A percentile compares a stretch with the other conserved stretches of the same genome.
Evolutionary conservation across 2,797 vertebrate species (phyloP).

Genomic region (Tapirus indicus): DNA sequence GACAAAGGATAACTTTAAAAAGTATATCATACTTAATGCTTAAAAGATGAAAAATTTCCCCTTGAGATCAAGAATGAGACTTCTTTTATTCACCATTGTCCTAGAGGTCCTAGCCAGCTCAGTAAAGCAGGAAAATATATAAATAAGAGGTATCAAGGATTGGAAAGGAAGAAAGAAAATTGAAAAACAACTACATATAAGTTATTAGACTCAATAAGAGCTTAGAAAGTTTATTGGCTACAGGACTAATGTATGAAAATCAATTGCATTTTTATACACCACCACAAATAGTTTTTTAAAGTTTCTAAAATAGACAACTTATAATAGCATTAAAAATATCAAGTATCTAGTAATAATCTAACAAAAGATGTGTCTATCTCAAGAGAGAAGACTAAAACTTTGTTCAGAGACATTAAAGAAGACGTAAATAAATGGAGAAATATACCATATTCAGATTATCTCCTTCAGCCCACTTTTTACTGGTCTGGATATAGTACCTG

Average conservation of each 20-base stretch:
- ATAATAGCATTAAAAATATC: neutral
- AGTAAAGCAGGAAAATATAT: neutral
- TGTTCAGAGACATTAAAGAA: constrained; percentile 38
- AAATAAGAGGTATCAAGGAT: constrained; percentile 35
- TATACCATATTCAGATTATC: neutral
- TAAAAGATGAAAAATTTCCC: constrained; percentile 28
- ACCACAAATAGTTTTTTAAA: neutral
- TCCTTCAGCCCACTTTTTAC: neutral
- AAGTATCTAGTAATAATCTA: neutral
- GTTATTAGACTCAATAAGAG: constrained; percentile 14
- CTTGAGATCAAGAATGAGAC: neutral
- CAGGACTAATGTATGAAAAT: neutral
- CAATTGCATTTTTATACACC: neutral
- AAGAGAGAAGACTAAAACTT: constrained; percentile 8
- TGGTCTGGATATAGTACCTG: neutral
- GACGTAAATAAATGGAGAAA: neutral
- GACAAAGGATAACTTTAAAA: neutral
- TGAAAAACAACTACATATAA: neutral
- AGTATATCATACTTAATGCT: neutral
- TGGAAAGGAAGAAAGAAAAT: constrained; percentile 1
- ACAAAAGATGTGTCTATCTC: neutral
- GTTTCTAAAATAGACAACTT: neutral
- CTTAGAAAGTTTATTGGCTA: neutral
- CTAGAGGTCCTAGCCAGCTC: neutral
- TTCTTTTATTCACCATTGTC: constrained; percentile 20